phyloP scores from a whole-genome alignment of 2,113 vertebrate genomes.

The Crotalus helleri region DNA sequence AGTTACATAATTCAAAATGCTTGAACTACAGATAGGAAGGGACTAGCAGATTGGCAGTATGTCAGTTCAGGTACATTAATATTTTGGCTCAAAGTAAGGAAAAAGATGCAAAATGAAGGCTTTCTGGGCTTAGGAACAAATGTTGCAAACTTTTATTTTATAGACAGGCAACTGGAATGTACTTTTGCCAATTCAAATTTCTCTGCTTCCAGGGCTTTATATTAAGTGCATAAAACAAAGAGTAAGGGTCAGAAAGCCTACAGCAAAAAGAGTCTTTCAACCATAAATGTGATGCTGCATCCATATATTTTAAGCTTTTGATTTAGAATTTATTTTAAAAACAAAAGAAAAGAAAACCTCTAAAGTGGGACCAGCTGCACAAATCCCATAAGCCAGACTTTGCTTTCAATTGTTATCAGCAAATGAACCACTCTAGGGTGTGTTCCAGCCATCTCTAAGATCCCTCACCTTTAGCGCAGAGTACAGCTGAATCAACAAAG shows the following conservation, averaged over 20 bases:
- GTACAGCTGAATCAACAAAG: constrained; percentile 60
- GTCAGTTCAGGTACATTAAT: neutral
- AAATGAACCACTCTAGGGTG: constrained; percentile 10
- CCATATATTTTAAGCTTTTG: constrained; percentile 16
- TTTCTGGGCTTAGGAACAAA: neutral
- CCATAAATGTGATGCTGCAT: rapidly evolving
- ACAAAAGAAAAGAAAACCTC: neutral
- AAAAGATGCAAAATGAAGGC: neutral
- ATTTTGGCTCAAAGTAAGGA: neutral
- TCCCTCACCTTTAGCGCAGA: neutral
- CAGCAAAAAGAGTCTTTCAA: constrained; percentile 2
- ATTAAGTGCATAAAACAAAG: neutral
- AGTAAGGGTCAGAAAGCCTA: neutral
- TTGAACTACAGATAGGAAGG: neutral
- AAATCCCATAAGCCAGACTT: constrained; percentile 14
- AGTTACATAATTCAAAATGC: neutral
- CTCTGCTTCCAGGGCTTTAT: neutral
- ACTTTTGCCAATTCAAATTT: neutral
- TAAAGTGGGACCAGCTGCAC: neutral
- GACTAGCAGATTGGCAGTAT: neutral
- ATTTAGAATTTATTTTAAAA: neutral
- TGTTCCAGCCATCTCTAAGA: neutral
- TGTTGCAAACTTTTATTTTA: neutral
- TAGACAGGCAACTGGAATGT: neutral
- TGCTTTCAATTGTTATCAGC: constrained; percentile 44